Conservation (phyloP, 2,888 invertebrate genomes). For the Archips xylosteana region DNA sequence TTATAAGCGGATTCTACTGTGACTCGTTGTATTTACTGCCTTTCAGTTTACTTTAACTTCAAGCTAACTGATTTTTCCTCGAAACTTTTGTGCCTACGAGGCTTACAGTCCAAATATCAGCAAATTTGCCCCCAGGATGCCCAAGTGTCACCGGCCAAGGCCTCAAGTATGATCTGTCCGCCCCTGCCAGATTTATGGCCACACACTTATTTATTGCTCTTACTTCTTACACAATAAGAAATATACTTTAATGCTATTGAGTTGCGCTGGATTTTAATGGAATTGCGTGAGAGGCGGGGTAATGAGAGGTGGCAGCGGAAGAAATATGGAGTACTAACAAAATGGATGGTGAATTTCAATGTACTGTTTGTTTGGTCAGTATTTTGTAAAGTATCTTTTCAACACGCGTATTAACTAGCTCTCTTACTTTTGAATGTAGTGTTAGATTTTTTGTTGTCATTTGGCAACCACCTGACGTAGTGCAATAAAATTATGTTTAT, state of each 20-base stretch:
- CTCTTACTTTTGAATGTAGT: too few relatives aligned
- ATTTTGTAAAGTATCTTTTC: neutral
- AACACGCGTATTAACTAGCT: neutral
- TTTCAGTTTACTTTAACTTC: neutral
- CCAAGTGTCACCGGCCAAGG: slow-evolving; percentile 48
- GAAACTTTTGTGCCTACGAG: slow-evolving; percentile 33
- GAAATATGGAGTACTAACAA: slow-evolving; percentile 27
- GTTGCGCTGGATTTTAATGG: slow-evolving; percentile 46
- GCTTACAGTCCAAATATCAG: slow-evolving; percentile 22
- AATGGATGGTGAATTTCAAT: slow-evolving; percentile 28
- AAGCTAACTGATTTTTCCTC: neutral
- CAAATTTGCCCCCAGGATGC: slow-evolving; percentile 40
- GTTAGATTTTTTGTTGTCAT: too few relatives aligned
- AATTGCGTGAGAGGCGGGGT: slow-evolving; percentile 37
- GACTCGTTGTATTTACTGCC: neutral
- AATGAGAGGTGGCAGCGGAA: slow-evolving; percentile 37
- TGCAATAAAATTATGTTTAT: too few relatives aligned
- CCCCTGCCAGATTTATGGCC: slow-evolving; percentile 71
- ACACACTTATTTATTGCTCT: slow-evolving; percentile 70
- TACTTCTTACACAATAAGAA: slow-evolving; percentile 43
- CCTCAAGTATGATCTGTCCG: slow-evolving; percentile 54
- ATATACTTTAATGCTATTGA: slow-evolving; percentile 55
- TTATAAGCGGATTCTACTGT: neutral
- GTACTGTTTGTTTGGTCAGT: neutral
- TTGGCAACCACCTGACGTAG: too few relatives aligned